Evolutionary conservation across 2,888 invertebrate genomes (phyloP).

Genomic region (Quadroppia sp.): DNA sequence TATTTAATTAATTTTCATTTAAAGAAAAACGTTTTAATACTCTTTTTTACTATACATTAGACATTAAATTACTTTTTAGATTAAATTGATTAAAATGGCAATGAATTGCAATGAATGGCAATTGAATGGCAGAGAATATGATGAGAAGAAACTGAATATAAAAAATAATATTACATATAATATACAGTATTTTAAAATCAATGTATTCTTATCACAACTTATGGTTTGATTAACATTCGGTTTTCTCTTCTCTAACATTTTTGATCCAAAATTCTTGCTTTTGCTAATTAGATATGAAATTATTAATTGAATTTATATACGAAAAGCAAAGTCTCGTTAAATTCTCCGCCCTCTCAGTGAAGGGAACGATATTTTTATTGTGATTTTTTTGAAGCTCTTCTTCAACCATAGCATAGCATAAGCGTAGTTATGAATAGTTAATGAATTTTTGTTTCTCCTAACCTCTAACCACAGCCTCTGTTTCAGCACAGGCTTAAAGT

Average conservation of each 20-base stretch:
- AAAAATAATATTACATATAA: too few species aligned
- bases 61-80: background rate
- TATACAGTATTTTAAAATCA: background rate
- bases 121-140: background rate
- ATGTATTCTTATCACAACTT: background rate
- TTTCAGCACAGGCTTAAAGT: background rate
- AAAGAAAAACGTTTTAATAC: background rate
- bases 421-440: background rate
- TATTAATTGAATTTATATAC: background rate
- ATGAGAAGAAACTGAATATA: background rate
- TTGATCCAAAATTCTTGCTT: background rate
- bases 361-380: too few species aligned
- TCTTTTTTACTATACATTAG: background rate
- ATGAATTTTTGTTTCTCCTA: too few species aligned
- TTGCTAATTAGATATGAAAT: background rate
- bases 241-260: too few species aligned
- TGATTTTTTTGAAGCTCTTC: too few species aligned
- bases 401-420: background rate
- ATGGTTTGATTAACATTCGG: background rate
- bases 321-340: background rate
- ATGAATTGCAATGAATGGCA: background rate
- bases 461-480: background rate
- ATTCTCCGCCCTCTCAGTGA: too few species aligned
- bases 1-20: constrained; percentile 12
- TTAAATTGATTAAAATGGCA: constrained; percentile 1